Base-by-base conservation (phyloP, 2,888 invertebrate genomes). In the Agrochola circellaris region DNA sequence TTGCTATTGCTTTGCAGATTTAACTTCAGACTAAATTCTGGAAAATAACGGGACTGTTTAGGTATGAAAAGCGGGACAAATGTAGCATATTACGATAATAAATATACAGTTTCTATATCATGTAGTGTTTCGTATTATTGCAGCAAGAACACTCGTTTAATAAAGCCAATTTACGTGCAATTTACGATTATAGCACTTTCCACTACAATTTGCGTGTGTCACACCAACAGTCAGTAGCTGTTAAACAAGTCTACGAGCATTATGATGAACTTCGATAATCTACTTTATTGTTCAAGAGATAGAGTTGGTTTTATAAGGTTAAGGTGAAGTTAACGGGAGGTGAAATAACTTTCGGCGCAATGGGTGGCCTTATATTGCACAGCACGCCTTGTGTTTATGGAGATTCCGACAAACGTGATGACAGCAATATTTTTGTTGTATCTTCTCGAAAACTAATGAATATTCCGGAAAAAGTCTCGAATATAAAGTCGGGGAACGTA, bases 141-240 rank as follows among this genome's bases (percentile, higher is more conserved):
- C 80, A 86, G 83, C 81, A 75, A 79, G 81, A 88, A 82, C 76
- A 87, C 84, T 75, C 85, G 87, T 90, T 91, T 91, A 91, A 92
- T 92, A 92, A 92, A 91, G 90, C 89, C 91, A 93, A 93, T 93
- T 92, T 92, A 88, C 87, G 87, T 83, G 79, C 88, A 88, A 92
- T 93, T 92, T 93, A 92, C 88, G 90, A 89, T 92, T 90, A 92
- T 88, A 83, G 89, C 89, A 89, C 77, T 91, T 92, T 90, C 90
- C 89, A 90, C 91, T 91, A 92, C 89, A 93, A 93, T 93, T 91
- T 92, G 90, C 90, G 91, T 91, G 90, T 92, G 90, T 91, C 90
- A 91, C 90, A 90, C 81, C 81, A 89, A 87, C 85, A 87, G 84
- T 88, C 88, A 81, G 84, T 84, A 82, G 81, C 84, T 87, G 88